Percentiles rank a stretch among this genome's conserved stretches.
These are phyloP conservation scores for Chionis minor DNA, from an alignment of 2,113 vertebrate species.

Conservation along the genomic window DNA sequence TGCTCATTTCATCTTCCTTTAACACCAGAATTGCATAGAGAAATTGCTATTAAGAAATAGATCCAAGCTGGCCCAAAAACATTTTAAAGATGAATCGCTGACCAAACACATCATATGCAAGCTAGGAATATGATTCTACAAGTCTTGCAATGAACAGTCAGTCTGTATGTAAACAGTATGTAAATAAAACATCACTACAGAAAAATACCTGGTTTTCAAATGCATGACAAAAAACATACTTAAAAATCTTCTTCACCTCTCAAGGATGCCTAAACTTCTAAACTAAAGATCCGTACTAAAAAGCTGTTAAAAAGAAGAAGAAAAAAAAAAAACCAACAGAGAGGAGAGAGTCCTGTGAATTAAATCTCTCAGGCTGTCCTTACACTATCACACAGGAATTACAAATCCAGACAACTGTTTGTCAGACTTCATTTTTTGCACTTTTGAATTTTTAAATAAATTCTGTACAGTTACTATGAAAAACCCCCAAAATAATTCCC, in stretches of 20 bases:
- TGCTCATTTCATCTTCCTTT: not conserved
- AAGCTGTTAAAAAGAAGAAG: not conserved
- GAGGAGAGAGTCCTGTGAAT: fast-evolving
- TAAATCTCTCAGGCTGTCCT: not conserved
- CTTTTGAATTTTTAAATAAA: not conserved
- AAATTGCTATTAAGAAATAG: not conserved
- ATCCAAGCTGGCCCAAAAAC: not conserved
- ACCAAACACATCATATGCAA: not conserved
- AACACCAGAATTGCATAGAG: not conserved
- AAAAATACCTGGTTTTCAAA: not conserved
- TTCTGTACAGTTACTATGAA: not conserved
- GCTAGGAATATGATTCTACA: not conserved
- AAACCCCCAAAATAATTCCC: not conserved
- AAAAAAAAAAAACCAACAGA: not conserved
- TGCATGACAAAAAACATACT: not conserved
- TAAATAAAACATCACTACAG: not conserved
- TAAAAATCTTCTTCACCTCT: not conserved
- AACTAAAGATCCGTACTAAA: not conserved
- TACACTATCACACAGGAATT: not conserved
- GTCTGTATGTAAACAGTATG: not conserved
- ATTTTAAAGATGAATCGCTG: not conserved
- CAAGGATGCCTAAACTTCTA: not conserved
- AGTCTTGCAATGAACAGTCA: not conserved
- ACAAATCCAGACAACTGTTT: not conserved
- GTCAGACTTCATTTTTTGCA: not conserved